These are phyloP conservation scores for Pempheris klunzingeri DNA, from an alignment of 2,797 vertebrate species.

Conservation along the genomic window DNA sequence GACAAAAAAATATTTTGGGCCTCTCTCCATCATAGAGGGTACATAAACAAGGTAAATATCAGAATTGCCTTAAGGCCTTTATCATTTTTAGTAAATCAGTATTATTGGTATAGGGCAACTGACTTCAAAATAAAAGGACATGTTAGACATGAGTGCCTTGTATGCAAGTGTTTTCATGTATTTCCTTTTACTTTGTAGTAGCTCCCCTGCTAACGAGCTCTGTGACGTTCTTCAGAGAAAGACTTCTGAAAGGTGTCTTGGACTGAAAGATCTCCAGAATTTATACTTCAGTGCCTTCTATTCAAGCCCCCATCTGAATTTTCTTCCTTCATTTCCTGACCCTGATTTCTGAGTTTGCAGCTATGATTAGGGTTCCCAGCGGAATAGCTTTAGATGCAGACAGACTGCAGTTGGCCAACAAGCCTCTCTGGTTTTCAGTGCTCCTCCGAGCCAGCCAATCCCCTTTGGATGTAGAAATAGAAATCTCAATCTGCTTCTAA, in stretches of 20 bases:
- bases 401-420: conserved; percentile 62
- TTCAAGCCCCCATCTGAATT: conserved; percentile 59
- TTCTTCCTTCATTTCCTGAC: conserved; percentile 77
- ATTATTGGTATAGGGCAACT: background rate
- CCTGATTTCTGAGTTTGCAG: conserved; percentile 77
- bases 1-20: too few species aligned
- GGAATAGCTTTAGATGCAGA: conserved; percentile 73
- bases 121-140: background rate
- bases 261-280: conserved; percentile 54
- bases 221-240: conserved; percentile 30
- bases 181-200: conserved; percentile 2
- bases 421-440: conserved; percentile 62
- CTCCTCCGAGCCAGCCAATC: conserved; percentile 63
- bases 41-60: too few species aligned
- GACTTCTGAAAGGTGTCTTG: conserved; percentile 4
- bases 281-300: conserved; percentile 52
- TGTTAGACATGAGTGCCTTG: background rate
- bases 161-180: conserved; percentile 5
- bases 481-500: conserved; percentile 75
- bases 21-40: too few species aligned
- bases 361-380: conserved; percentile 80
- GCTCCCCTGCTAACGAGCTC: conserved; percentile 12
- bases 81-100: conserved; percentile 6
- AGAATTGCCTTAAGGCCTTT: background rate
- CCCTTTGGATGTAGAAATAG: conserved; percentile 76